Evolutionary conservation across 2,797 vertebrate species (phyloP), one percentile per base, ranked within the genome.

Genomic region (Gadopsis marmoratus): DNA sequence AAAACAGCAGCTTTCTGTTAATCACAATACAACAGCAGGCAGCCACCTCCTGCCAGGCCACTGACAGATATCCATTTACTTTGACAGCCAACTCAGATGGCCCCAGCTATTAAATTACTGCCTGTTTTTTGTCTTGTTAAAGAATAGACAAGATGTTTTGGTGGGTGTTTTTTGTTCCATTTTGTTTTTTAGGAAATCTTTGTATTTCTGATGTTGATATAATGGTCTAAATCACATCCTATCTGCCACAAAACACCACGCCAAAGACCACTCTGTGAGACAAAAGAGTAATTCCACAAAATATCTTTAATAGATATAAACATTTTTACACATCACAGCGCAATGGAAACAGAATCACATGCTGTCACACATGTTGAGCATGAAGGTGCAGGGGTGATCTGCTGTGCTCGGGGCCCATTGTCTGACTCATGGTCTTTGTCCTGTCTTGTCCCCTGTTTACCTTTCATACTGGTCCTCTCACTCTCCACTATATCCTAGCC

Each of bases 221-320:
- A 29, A 58, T 35, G 0, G 26, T 41, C 29, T 23, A 48, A 61
- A 63, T 21, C 1, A 1, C 11, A 48, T 43, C 19, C 17, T 0
- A 47, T 69, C 66, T 68, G 21, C 59, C 13, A 39, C 29, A 68
- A 48, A 63, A 6, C 10, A 1, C 17, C 14, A 47, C 3, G 4
- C 9, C 4, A 50, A 75, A 77, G 13, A 79, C n/a, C 55, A 83
- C 54, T 26, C 59, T 9, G 4, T 14, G 54, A 76, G 17, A 72
- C 73, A 61, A 74, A 74, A 37, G 50, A 87, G 75, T 90, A 92
- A 81, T 91, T 90, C 89, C 93, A 94, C 92, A 95, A 95, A 95
- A 95, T 94, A 93, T 93, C 85, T 95, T 94, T 94, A 94, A 94
- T 94, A 92, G 91, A 93, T 93, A 94, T 88, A 93, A 94, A 94